A percentile compares a stretch with the other conserved stretches of the same genome.
Conservation (phyloP, 2,113 vertebrate genomes). For the Ochotona curzoniae region DNA sequence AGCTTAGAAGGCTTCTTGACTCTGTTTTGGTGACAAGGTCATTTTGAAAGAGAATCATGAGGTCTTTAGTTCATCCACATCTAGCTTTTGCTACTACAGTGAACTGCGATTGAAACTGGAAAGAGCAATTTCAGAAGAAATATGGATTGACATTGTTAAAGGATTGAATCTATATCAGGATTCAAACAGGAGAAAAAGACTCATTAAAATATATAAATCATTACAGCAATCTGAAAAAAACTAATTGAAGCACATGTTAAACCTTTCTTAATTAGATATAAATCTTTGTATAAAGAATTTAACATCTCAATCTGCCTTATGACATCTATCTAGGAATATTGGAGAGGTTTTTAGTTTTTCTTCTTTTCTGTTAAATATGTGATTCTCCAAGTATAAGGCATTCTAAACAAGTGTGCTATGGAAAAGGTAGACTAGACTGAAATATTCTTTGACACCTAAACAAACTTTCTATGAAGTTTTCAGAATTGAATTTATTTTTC, state of each 20-base stretch:
- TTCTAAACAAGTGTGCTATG: no score
- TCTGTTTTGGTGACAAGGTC: constrained; percentile 64
- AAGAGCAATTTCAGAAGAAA: neutral
- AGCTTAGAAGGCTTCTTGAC: constrained; percentile 37
- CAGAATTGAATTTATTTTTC: no score
- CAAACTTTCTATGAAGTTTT: no score
- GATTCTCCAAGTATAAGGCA: neutral
- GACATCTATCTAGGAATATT: neutral
- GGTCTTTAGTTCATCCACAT: neutral
- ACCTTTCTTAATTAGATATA: neutral
- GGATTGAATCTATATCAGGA: neutral
- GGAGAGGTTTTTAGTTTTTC: neutral
- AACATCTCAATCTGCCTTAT: neutral
- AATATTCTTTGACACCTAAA: no score
- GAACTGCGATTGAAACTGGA: constrained; percentile 1
- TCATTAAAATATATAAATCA: neutral
- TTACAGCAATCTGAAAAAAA: neutral
- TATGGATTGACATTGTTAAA: neutral
- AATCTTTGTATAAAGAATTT: constrained; percentile 31
- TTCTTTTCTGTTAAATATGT: neutral
- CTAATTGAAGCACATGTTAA: neutral
- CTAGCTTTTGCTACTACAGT: neutral
- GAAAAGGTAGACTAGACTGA: no score
- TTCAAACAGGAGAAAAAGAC: constrained; percentile 4
- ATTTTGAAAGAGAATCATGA: constrained; percentile 60